A percentile compares a stretch with the other conserved stretches of the same genome.
These are phyloP conservation scores for Thysanoteuthis rhombus DNA, from an alignment of 2,888 invertebrate genomes.

Conservation along the genomic window DNA sequence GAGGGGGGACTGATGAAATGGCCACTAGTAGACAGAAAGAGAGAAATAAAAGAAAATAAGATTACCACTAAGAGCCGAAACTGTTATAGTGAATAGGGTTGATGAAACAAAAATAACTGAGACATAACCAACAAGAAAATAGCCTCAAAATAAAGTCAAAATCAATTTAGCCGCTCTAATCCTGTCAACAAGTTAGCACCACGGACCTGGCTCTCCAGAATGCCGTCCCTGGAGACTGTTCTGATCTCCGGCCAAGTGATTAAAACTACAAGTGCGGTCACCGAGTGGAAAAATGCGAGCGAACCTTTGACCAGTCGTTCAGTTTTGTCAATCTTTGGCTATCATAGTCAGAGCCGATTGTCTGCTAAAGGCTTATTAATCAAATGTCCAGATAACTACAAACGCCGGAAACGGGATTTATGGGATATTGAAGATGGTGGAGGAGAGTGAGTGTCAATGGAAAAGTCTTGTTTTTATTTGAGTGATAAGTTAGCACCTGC, in stretches of 20 bases:
- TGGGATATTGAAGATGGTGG: no score
- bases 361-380: background rate
- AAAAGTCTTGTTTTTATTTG: background rate
- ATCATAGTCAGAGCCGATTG: background rate
- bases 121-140: background rate
- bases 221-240: background rate
- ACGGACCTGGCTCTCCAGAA: background rate
- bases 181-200: background rate
- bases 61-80: background rate
- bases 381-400: background rate
- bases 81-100: background rate
- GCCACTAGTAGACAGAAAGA: background rate
- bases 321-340: background rate
- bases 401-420: background rate
- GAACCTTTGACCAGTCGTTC: background rate
- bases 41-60: background rate
- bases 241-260: background rate
- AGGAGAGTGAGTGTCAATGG: no score
- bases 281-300: background rate
- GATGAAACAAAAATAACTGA: background rate
- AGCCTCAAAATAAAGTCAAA: background rate
- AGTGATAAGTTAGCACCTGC: no score
- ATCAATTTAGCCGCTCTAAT: background rate
- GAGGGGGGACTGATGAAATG: background rate
- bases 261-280: background rate